A percentile compares a stretch with the other conserved stretches of the same genome.
Evolutionary conservation across 1,140 invertebrate genomes (phyloP).

Genomic region (Lucilia cuprina): DNA sequence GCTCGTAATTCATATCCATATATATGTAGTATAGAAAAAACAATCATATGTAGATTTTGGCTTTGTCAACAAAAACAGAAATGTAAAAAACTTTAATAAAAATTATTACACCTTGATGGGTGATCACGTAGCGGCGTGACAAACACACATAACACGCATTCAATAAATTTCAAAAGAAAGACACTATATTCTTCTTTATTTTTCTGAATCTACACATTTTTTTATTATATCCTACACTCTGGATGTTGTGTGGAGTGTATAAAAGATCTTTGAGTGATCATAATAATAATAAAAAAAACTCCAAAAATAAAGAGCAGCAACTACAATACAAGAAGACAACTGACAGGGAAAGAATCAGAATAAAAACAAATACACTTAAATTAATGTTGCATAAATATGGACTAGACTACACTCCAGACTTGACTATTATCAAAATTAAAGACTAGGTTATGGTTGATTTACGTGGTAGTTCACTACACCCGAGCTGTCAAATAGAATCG

Average conservation of each 20-base stretch:
- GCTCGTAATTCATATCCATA: not conserved
- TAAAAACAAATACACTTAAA: not conserved
- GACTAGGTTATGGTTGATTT: too few relatives aligned
- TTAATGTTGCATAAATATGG: not conserved
- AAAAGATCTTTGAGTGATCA: not conserved
- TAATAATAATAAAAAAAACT: not conserved
- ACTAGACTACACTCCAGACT: too few relatives aligned
- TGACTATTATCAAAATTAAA: too few relatives aligned
- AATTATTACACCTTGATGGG: slow-evolving; percentile 43
- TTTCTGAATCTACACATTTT: too few relatives aligned
- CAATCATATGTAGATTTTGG: not conserved
- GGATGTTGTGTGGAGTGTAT: not conserved
- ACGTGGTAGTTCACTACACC: too few relatives aligned
- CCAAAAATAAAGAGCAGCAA: not conserved
- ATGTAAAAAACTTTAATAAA: slow-evolving; percentile 37
- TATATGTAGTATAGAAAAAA: not conserved
- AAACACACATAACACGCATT: slow-evolving; percentile 39
- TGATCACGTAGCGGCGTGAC: slow-evolving; percentile 41
- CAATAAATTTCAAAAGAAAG: slow-evolving; percentile 39
- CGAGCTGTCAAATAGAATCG: too few relatives aligned
- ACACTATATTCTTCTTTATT: not conserved
- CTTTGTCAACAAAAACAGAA: not conserved
- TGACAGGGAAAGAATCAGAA: not conserved
- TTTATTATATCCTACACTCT: not conserved
- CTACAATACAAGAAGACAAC: not conserved